Evolutionary conservation across 2,113 vertebrate genomes (phyloP), one percentile per base, ranked within the genome.

Genomic region (Platycercus adscitus): DNA sequence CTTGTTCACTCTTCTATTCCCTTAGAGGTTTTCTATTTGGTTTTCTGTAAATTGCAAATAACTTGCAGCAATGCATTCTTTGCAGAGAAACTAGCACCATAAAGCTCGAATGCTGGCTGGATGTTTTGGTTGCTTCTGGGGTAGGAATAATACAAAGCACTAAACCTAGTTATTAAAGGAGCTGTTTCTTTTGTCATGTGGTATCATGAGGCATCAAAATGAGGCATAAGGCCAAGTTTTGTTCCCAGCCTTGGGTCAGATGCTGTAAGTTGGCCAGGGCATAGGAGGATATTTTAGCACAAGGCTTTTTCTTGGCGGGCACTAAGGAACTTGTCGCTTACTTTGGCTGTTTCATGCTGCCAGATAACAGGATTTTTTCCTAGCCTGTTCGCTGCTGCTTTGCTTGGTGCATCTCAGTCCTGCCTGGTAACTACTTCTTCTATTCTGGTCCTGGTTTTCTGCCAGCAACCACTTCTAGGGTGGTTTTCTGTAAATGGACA

Each of bases 381-480:
- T 66, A 79, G 88, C 31, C 73, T 85, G 56, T 93, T 93, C 53
- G 6, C 66, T 88, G 69, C 80, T 78, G 72, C 86, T 94, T 86
- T 95, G 83, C 71, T 89, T 85, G 12, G 29, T 95, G 81, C 69
- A 73, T 92, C 65, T 93, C 61, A 81, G 41, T 87, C 91, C 93
- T 96, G 96, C 95, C 88, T 96, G 78, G 96, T 96, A 96, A 96
- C 96, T 96, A 73, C 92, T 69, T 90, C 90, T 93, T 96, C 93
- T 97, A 95, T 96, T 96, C 95, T 93, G 56, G 81, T 91, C 88
- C 52, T 33, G 5, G 84, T 91, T 89, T 87, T 81, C 56, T 96
- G 96, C 96, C 95, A 95, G 80, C 73, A 93, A 77, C 88, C 95
- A 87, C 86, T 96, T 93, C 73, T 93, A 46, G 83, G 52, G 65